Evolutionary conservation across 1,140 invertebrate species (phyloP), one percentile per base, ranked within the genome.

Genomic region (Charaxes varanes): DNA sequence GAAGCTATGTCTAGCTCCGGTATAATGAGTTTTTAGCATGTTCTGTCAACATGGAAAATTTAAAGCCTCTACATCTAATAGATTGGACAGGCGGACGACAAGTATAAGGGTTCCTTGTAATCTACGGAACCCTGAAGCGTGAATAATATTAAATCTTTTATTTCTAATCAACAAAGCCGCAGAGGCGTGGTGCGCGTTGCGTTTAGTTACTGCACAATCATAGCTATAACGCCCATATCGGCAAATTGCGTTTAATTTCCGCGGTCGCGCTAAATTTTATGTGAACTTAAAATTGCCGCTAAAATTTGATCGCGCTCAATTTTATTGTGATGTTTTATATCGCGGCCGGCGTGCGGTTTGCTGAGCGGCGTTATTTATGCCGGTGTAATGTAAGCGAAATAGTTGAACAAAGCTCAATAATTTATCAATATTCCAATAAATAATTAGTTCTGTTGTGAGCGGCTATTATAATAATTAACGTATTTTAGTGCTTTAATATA

Each of bases 341-440:
- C 26, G 36, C 26, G 37, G 32, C 37, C 15, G 1, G 7, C 19
- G 14, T 43, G 47, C 23, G 47, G 47, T 43, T 15, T 19, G 27
- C 22, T n/a, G 42, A 26, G 26, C 38, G 35, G 23, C 21, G 40
- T 46, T 46, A 46, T 46, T 46, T 46, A 46, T 40, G 43, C 15
- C 13, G 30, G 30, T 46, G 26, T 40, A 40, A 46, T 34, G 30
- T 46, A 18, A 27, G 22, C 18, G 24, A 46, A 40, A 46, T 34
- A 27, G 21, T 38, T 40, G 33, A 36, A 44, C 41, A 44, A 44
- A 44, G 41, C 41, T 17, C 41, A 23, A 44, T 44, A 44, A 36
- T 36, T 44, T 44, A 44, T 44, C 34, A 44, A 44, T 42, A 42
- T 42, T 38, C 24, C 26, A 17, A 38, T 44, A 44, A 44, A 44